Conservation (phyloP, 2,113 vertebrate species). For the Halcyon senegalensis region DNA sequence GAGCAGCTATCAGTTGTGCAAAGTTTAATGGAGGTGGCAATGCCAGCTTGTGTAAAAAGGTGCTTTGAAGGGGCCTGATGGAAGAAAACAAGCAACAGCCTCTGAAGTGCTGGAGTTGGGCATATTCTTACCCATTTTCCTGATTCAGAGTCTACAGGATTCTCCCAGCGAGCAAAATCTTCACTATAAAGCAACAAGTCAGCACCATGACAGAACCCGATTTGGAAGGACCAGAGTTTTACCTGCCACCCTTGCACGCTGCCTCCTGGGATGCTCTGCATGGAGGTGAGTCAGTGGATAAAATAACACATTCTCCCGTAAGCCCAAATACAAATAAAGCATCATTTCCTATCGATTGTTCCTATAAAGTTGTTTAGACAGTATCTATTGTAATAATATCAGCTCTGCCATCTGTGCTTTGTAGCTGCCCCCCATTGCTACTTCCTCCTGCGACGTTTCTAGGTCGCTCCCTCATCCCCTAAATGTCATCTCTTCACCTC, state of each 20-base stretch:
- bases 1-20: not conserved
- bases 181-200: not conserved
- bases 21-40: not conserved
- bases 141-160: not conserved
- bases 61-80: not conserved
- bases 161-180: not conserved
- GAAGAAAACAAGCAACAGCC: not conserved
- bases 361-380: not conserved
- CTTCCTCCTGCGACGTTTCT: not conserved
- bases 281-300: not conserved
- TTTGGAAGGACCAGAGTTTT: not conserved
- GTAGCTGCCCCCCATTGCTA: not conserved
- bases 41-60: not conserved
- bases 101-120: not conserved
- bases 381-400: not conserved
- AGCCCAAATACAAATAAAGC: not conserved
- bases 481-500: not conserved
- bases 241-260: not conserved
- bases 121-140: not conserved
- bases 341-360: not conserved
- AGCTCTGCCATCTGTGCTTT: not conserved
- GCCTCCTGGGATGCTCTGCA: not conserved
- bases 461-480: not conserved
- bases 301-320: not conserved
- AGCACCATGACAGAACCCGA: not conserved